A percentile compares a stretch with the other conserved stretches of the same genome.
Evolutionary conservation across 2,113 vertebrate genomes (phyloP).

Genomic region (Chaetops frenatus): DNA sequence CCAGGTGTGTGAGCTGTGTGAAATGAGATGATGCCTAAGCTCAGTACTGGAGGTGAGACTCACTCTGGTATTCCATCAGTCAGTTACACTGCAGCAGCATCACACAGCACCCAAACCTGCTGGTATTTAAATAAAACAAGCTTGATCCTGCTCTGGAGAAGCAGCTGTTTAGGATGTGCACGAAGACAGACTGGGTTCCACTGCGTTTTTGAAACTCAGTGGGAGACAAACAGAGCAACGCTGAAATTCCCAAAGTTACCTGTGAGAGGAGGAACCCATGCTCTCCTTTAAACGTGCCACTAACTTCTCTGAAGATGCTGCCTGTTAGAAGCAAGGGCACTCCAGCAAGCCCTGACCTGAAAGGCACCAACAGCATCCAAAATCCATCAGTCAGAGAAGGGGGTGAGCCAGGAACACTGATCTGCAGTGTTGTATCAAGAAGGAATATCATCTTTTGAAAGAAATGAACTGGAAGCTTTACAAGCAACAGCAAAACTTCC

Average conservation of each 20-base stretch:
- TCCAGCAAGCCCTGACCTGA: neutral
- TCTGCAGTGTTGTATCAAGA: neutral
- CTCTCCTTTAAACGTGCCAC: neutral
- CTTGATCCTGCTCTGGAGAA: neutral
- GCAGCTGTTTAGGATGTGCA: neutral
- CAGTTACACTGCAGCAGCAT: neutral
- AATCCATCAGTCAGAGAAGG: neutral
- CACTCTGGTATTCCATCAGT: neutral
- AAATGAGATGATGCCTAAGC: neutral
- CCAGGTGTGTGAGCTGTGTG: neutral
- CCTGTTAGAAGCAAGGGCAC: neutral
- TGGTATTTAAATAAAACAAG: neutral
- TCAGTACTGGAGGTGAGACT: neutral
- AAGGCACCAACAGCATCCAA: neutral
- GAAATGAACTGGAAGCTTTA: neutral
- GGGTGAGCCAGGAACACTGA: neutral
- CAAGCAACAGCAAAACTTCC: neutral
- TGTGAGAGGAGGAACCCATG: neutral
- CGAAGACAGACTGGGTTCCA: neutral
- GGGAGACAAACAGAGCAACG: neutral
- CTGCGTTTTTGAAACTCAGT: neutral
- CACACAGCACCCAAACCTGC: neutral
- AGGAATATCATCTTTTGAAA: neutral
- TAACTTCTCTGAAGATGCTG: neutral
- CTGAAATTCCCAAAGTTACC: neutral